A percentile compares a stretch with the other conserved stretches of the same genome.
These are phyloP conservation scores for Octodon degus DNA, from an alignment of 2,113 vertebrate species.

Conservation along the genomic window DNA sequence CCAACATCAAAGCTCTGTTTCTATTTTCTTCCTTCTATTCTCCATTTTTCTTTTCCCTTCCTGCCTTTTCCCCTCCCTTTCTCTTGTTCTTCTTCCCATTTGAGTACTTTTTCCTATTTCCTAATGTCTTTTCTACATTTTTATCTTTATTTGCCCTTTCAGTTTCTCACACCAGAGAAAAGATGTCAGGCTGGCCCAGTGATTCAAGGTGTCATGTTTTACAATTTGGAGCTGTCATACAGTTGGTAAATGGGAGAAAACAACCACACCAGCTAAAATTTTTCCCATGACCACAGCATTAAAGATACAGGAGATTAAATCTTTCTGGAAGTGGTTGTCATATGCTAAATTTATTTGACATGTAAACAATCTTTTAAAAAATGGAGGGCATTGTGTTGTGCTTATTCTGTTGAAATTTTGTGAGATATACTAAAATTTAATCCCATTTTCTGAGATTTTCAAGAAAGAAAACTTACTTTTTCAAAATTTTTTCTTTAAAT, in stretches of 20 bases:
- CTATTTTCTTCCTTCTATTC: background rate
- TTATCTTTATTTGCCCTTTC: background rate
- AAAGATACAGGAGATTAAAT: slow-evolving; percentile 29
- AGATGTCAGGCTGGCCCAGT: too few species aligned
- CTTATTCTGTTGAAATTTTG: slow-evolving; percentile 55
- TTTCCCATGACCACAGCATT: slow-evolving; percentile 5
- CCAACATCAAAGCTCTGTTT: background rate
- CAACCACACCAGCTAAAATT: slow-evolving; percentile 56
- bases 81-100: background rate
- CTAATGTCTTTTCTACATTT: background rate
- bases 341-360: slow-evolving; percentile 35
- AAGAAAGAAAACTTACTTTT: slow-evolving; percentile 44
- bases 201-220: background rate
- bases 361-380: slow-evolving; percentile 48
- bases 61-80: background rate
- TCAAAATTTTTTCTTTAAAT: slow-evolving; percentile 40
- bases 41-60: background rate
- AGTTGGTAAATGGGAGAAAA: slow-evolving; percentile 63
- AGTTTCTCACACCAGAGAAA: too few species aligned
- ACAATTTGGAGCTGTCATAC: slow-evolving; percentile 58
- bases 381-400: slow-evolving; percentile 11
- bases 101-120: background rate
- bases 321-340: slow-evolving; percentile 48
- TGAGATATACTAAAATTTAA: slow-evolving; percentile 62
- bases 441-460: slow-evolving; percentile 45